Base-by-base conservation (phyloP, 1,140 invertebrate species). In the Hormaphis cornu region DNA sequence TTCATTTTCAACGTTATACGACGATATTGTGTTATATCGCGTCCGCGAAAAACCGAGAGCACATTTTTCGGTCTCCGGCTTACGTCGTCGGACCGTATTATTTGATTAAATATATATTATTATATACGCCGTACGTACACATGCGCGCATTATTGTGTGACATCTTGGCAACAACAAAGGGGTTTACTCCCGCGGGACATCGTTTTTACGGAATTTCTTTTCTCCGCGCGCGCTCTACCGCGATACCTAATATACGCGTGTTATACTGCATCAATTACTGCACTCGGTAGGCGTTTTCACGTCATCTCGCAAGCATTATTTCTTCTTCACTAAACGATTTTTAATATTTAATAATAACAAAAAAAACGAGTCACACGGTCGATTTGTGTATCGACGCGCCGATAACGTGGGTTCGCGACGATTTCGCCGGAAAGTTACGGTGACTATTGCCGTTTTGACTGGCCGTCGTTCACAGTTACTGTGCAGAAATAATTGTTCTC, bases 41-140 rank as follows among this genome's bases (percentile, higher is more conserved):
- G n/a, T n/a, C n/a, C n/a, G n/a, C n/a, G n/a, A 44, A 42, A 59
- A 59, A 59, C 37, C 22, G n/a, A 30, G 42, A 16, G 28, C 24
- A 66, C 9, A 2, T 20, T 16, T 35, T 33, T 66, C n/a, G n/a
- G n/a, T 22, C 28, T 66, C 33, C 22, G 28, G 44, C 42, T 66
- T 50, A 48, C 14, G 61, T 20, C 30, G 42, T 22, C 61, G 10
- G 28, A 66, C 61, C 42, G 61, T 66, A 66, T 66, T 66, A 66
- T 66, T 66, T 50, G 61, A 66, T 66, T 66, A 66, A 66, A 50
- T 66, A 66, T 66, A n/a, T 48, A 50, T 50, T 50, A 63, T 63
- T 46, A 50, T 48, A 37, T 35, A n/a, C n/a, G n/a, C n/a, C n/a
- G n/a, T n/a, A n/a, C n/a, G n/a, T n/a, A n/a, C n/a, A n/a, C n/a